Evolutionary conservation across 2,888 invertebrate species (phyloP).

Genomic region (Boloria euphrosyne): DNA sequence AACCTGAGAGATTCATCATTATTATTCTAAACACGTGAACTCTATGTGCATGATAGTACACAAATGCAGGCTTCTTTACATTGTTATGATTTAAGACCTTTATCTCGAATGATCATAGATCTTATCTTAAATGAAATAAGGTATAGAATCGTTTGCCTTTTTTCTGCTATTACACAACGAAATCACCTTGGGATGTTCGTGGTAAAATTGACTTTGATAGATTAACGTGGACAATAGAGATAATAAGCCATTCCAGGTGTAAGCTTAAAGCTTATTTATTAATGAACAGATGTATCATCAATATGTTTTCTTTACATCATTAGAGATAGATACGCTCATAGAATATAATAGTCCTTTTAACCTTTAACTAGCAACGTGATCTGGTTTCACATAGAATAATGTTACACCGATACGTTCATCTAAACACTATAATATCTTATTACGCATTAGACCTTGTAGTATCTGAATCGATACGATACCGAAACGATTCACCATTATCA

Average conservation of each 20-base stretch:
- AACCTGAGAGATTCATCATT: slow-evolving; percentile 43
- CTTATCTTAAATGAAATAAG: slow-evolving; percentile 26
- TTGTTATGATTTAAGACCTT: slow-evolving; percentile 31
- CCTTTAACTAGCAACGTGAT: too few relatives aligned
- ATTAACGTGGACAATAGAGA: slow-evolving; percentile 45
- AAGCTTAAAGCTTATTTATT: slow-evolving; percentile 41
- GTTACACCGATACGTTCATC: too few relatives aligned
- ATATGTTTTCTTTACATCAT: not conserved
- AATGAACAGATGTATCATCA: slow-evolving; percentile 22
- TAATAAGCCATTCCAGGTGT: slow-evolving; percentile 47
- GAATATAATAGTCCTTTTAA: not conserved
- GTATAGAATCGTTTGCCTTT: slow-evolving; percentile 29
- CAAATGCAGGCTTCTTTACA: slow-evolving; percentile 56
- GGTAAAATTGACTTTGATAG: slow-evolving; percentile 61
- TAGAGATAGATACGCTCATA: not conserved
- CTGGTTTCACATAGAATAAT: too few relatives aligned
- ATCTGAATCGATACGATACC: too few relatives aligned
- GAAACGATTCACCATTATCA: too few relatives aligned
- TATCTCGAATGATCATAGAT: slow-evolving; percentile 10
- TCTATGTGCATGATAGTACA: slow-evolving; percentile 52
- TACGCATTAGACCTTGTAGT: too few relatives aligned
- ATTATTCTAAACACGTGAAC: slow-evolving; percentile 51
- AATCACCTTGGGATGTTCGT: slow-evolving; percentile 62
- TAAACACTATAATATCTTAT: too few relatives aligned
- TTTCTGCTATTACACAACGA: slow-evolving; percentile 37